Percentiles rank a stretch among this genome's conserved stretches.
Conservation (phyloP, 2,113 vertebrate genomes). For the Hemichromis elongatus region DNA sequence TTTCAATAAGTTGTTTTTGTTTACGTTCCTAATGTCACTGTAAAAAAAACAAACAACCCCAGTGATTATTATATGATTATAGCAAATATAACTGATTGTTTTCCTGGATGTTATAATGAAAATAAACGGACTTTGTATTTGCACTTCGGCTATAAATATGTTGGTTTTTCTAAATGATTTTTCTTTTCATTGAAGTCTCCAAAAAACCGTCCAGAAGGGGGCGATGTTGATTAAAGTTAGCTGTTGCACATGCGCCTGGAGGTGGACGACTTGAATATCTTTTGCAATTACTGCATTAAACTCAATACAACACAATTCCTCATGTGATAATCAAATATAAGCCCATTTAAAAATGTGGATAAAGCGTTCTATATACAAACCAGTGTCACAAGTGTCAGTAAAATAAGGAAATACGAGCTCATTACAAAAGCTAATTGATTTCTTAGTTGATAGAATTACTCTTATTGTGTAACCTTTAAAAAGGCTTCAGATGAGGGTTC, state of each 20-base stretch:
- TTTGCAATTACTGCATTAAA: not conserved
- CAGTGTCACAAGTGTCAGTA: not conserved
- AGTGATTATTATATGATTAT: not conserved
- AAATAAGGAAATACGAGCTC: not conserved
- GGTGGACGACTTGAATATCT: not conserved
- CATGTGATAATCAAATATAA: not conserved
- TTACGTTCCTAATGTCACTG: not conserved
- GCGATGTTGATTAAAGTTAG: not conserved
- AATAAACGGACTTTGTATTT: not conserved
- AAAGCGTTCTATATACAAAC: not conserved
- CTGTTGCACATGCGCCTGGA: not conserved
- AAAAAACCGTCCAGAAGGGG: constrained; percentile 20
- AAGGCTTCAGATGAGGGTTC: not conserved
- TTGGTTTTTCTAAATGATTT: not conserved
- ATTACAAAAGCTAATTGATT: not conserved
- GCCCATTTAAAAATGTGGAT: not conserved
- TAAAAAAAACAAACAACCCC: not conserved
- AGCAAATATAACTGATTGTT: not conserved
- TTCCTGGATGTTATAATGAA: not conserved
- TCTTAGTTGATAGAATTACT: not conserved
- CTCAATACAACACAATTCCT: not conserved
- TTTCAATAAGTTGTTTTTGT: not conserved
- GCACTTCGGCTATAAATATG: not conserved
- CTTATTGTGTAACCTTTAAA: not conserved
- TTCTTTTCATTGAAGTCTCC: not conserved